Percentiles rank a stretch among this genome's conserved stretches.
phyloP scores from a whole-genome alignment of 1,140 invertebrate genomes.

The Octopus bimaculoides region DNA sequence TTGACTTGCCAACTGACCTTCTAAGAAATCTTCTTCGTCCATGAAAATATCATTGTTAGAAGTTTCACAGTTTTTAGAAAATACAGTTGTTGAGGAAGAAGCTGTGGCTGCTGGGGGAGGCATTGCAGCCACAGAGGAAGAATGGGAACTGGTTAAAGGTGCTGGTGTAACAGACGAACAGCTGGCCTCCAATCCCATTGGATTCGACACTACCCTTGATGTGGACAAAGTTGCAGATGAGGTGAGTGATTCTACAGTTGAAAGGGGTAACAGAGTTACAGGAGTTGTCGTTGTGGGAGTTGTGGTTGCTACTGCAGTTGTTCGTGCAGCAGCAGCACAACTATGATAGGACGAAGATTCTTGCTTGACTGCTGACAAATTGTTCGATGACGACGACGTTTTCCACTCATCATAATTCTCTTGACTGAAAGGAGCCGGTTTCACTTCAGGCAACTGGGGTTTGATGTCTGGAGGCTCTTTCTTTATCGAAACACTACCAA shows the following conservation, averaged over 20 bases:
- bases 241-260: background rate
- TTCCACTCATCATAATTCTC: background rate
- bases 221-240: background rate
- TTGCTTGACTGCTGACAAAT: background rate
- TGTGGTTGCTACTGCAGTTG: background rate
- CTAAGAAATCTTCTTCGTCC: conserved; percentile 3
- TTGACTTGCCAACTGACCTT: conserved; percentile 2
- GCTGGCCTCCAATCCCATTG: background rate
- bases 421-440: background rate
- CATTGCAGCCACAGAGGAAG: background rate
- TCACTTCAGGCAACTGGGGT: background rate
- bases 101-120: background rate
- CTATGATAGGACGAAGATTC: background rate
- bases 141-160: background rate
- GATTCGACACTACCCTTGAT: background rate
- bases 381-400: background rate
- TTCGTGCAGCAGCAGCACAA: background rate
- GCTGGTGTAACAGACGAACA: background rate
- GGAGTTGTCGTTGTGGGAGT: background rate
- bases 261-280: background rate
- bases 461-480: conserved; percentile 12
- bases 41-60: background rate
- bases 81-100: background rate
- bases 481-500: conserved; percentile 11
- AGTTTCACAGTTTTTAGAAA: background rate